A percentile compares a stretch with the other conserved stretches of the same genome.
Evolutionary conservation across 2,888 invertebrate species (phyloP).

Genomic region (Cotesia congregata): DNA sequence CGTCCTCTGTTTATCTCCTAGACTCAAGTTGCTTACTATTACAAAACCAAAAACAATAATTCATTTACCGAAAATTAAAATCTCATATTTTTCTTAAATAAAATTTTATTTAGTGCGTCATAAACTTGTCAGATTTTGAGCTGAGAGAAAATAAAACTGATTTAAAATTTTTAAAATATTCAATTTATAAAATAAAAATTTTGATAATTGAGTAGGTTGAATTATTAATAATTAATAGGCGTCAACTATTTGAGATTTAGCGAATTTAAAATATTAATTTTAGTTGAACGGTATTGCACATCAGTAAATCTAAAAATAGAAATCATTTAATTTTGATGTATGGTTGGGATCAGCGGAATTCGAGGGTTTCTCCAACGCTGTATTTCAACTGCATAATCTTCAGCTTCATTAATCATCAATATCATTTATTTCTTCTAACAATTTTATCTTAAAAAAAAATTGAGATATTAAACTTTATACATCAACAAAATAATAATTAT

Average conservation of each 20-base stretch:
- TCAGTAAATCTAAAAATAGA: slow-evolving; percentile 63
- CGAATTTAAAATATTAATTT: slow-evolving; percentile 16
- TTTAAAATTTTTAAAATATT: not conserved
- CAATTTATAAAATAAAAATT: not conserved
- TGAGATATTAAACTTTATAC: not conserved
- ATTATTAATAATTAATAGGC: no score
- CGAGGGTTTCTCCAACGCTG: slow-evolving; percentile 46
- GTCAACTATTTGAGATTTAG: slow-evolving; percentile 11
- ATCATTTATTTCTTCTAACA: not conserved
- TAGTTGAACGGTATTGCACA: slow-evolving; percentile 54
- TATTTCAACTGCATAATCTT: not conserved
- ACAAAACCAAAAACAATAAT: no score
- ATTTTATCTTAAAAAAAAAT: not conserved
- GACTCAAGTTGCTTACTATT: not conserved
- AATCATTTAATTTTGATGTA: slow-evolving; percentile 66
- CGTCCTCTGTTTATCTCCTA: not conserved
- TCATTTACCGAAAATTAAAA: not conserved
- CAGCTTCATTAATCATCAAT: not conserved
- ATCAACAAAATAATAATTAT: not conserved
- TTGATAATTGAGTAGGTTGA: no score
- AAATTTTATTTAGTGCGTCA: not conserved
- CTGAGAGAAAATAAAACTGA: not conserved
- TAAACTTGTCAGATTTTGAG: not conserved
- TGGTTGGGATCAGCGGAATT: slow-evolving; percentile 58
- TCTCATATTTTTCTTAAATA: no score